Evolutionary conservation across 2,888 invertebrate genomes (phyloP).

Genomic region (Leptodirus hochenwartii): DNA sequence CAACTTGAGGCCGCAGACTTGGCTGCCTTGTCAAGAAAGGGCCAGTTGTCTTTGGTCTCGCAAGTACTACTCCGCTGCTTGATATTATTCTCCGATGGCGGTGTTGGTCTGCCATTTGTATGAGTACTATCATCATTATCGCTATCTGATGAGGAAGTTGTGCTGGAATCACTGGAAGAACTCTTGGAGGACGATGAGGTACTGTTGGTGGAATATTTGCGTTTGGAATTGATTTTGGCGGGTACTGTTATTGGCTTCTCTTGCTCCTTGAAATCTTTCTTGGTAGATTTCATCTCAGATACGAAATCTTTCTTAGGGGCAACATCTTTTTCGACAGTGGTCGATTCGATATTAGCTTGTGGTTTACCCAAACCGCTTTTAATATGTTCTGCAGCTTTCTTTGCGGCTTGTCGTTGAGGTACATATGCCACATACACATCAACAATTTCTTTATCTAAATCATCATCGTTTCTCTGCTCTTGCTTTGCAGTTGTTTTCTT

Average conservation of each 20-base stretch:
- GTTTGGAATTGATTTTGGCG: constrained; percentile 26
- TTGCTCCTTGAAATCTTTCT: neutral
- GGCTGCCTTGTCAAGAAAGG: constrained; percentile 65
- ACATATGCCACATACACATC: constrained; percentile 60
- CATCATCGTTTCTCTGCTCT: constrained; percentile 24
- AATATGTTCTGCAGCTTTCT: constrained; percentile 79
- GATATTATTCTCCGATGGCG: constrained; percentile 24
- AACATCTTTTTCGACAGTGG: constrained; percentile 14
- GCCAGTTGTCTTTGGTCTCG: constrained; percentile 47
- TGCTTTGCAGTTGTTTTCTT: constrained; percentile 14
- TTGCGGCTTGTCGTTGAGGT: constrained; percentile 78
- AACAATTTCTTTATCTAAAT: constrained; percentile 42
- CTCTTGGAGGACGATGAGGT: constrained; percentile 31
- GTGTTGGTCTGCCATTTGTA: constrained; percentile 11
- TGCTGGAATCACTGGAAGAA: constrained; percentile 30
- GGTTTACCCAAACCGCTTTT: constrained; percentile 57
- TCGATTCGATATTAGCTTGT: constrained; percentile 20
- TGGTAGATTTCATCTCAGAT: constrained; percentile 11
- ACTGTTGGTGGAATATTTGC: constrained; percentile 14
- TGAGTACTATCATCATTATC: constrained; percentile 36
- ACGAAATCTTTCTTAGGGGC: constrained; percentile 16
- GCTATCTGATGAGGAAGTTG: constrained; percentile 26
- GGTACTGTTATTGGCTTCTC: neutral
- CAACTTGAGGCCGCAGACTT: constrained; percentile 44
- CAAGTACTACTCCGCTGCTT: constrained; percentile 12